Conservation (phyloP, 2,888 invertebrate genomes). For the Cyclophora albipunctata region DNA sequence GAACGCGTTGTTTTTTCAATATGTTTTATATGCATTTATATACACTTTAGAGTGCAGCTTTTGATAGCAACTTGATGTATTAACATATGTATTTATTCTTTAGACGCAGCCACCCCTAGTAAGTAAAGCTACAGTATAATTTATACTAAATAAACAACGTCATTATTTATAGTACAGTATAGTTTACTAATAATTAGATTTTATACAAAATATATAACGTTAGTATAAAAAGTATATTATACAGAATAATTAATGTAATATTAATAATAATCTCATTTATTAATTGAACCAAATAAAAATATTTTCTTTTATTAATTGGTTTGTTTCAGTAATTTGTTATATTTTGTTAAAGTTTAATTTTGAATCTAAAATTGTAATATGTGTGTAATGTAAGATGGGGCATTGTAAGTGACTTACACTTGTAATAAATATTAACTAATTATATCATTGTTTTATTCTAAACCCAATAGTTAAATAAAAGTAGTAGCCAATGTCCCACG, state of each 20-base stretch:
- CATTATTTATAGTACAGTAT: neutral
- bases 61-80: too few relatives aligned
- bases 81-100: too few relatives aligned
- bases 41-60: too few relatives aligned
- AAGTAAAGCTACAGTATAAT: too few relatives aligned
- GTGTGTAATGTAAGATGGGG: conserved; percentile 8
- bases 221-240: neutral
- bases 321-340: conserved; percentile 16
- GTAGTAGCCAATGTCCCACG: too few relatives aligned
- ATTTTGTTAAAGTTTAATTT: conserved; percentile 19
- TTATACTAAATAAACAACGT: too few relatives aligned
- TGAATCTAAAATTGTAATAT: conserved; percentile 11
- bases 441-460: conserved; percentile 7
- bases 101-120: too few relatives aligned
- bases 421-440: conserved; percentile 16
- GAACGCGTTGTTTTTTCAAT: conserved; percentile 10
- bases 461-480: too few relatives aligned
- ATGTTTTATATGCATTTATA: conserved; percentile 9
- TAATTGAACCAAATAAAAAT: conserved; percentile 21
- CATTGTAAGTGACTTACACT: conserved; percentile 16
- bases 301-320: conserved; percentile 15
- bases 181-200: neutral
- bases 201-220: neutral
- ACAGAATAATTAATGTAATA: conserved; percentile 2
- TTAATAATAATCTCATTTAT: conserved; percentile 10